A percentile compares a stretch with the other conserved stretches of the same genome.
phyloP scores from a whole-genome alignment of 2,113 vertebrate genomes.

The Neotragus moschatus region DNA sequence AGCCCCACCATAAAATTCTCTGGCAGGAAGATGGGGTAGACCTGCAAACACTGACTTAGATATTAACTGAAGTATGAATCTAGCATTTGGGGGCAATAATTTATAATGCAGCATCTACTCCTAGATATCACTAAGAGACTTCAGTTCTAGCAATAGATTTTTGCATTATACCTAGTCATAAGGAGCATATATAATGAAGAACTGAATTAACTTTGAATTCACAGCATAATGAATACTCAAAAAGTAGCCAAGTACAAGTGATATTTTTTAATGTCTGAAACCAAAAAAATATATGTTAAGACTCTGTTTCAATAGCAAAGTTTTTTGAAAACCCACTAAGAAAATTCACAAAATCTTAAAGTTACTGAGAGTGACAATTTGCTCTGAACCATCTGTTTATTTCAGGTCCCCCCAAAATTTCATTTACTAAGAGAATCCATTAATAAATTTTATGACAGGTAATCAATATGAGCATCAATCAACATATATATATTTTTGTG shows the following conservation, averaged over 20 bases:
- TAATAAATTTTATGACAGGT: not conserved
- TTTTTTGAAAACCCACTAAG: constrained; percentile 3
- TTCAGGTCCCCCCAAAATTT: not conserved
- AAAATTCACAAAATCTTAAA: constrained; percentile 32
- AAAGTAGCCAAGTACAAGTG: not conserved
- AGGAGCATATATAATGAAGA: not conserved
- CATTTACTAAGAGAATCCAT: not conserved
- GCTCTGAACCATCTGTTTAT: not conserved
- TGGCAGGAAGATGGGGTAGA: not conserved
- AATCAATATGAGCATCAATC: not conserved
- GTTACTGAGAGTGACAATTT: not conserved
- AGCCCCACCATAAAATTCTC: not conserved
- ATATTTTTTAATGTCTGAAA: constrained; percentile 1
- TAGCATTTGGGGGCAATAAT: not conserved
- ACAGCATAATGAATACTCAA: constrained; percentile 1
- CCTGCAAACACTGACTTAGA: not conserved
- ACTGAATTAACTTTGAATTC: not conserved
- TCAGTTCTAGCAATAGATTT: not conserved
- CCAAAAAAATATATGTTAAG: not conserved
- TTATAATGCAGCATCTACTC: not conserved
- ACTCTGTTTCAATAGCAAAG: not conserved
- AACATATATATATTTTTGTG: not conserved
- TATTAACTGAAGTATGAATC: not conserved
- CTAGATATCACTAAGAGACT: not conserved
- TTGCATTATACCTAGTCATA: not conserved